phyloP scores from a whole-genome alignment of 2,797 vertebrate genomes.

The Etheostoma perlongum region DNA sequence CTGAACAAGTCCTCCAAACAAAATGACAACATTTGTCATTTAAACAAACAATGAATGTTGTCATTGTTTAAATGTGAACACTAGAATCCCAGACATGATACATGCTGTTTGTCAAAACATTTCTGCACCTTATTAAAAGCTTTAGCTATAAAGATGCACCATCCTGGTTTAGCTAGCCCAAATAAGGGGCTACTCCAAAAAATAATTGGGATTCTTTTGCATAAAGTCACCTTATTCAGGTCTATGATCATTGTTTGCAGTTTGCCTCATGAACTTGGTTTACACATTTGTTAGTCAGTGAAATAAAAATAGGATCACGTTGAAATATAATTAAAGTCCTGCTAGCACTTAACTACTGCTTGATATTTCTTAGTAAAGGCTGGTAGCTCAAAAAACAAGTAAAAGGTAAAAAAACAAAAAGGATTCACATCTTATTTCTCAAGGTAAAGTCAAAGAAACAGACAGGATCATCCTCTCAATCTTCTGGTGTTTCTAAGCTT shows the following conservation, averaged over 20 bases:
- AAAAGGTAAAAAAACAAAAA: background rate
- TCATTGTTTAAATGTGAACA: background rate
- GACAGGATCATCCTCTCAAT: background rate
- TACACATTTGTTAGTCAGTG: background rate
- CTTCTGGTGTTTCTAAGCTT: constrained; percentile 6
- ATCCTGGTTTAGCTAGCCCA: background rate
- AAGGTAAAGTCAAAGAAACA: background rate
- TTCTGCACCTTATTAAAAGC: constrained; percentile 5
- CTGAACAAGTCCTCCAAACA: background rate
- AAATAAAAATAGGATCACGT: background rate
- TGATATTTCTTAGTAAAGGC: background rate
- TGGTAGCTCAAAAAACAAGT: background rate
- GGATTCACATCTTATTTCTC: background rate
- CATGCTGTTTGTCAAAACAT: background rate
- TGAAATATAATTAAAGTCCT: background rate
- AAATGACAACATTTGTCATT: background rate
- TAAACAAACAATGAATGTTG: background rate
- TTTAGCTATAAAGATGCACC: background rate
- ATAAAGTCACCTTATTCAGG: background rate
- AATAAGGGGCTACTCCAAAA: background rate
- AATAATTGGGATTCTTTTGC: background rate
- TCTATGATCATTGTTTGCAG: background rate
- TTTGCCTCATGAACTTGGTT: background rate
- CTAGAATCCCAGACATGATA: background rate
- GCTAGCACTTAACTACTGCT: background rate